Evolutionary conservation across 2,797 vertebrate species (phyloP).

Genomic region (Gymnopithys bicolor): DNA sequence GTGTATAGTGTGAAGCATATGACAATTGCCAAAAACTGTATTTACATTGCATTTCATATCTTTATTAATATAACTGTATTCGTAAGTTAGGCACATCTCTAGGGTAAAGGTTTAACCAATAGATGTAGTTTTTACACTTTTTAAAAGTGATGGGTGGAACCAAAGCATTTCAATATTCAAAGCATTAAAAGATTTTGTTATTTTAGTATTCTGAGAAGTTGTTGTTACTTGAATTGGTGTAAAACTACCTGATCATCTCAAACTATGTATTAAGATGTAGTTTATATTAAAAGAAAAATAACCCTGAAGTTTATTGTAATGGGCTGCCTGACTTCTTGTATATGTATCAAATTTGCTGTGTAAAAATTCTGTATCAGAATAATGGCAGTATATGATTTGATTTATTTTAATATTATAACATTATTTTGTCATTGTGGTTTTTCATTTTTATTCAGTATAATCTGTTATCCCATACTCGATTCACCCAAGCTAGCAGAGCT

Average conservation of each 20-base stretch:
- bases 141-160: conserved; percentile 1
- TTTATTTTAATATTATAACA: conserved; percentile 80
- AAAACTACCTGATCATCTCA: conserved; percentile 55
- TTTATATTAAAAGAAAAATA: conserved; percentile 67
- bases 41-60: not conserved
- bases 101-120: conserved; percentile 26
- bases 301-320: conserved; percentile 60
- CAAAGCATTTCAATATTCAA: conserved; percentile 33
- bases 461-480: not conserved
- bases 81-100: conserved; percentile 16
- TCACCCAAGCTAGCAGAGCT: conserved; percentile 1
- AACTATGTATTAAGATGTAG: conserved; percentile 61
- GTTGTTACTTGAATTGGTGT: conserved; percentile 55
- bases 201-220: conserved; percentile 17
- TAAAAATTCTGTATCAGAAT: conserved; percentile 86
- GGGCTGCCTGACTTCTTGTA: conserved; percentile 70
- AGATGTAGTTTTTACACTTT: conserved; percentile 39
- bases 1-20: not conserved
- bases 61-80: conserved; percentile 48
- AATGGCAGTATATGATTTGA: conserved; percentile 71
- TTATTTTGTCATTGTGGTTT: conserved; percentile 74
- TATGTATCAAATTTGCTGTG: conserved; percentile 71
- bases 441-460: conserved; percentile 60
- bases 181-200: conserved; percentile 27
- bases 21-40: not conserved